Evolutionary conservation across 1,140 invertebrate genomes (phyloP).

Genomic region (Orchestia grillus): DNA sequence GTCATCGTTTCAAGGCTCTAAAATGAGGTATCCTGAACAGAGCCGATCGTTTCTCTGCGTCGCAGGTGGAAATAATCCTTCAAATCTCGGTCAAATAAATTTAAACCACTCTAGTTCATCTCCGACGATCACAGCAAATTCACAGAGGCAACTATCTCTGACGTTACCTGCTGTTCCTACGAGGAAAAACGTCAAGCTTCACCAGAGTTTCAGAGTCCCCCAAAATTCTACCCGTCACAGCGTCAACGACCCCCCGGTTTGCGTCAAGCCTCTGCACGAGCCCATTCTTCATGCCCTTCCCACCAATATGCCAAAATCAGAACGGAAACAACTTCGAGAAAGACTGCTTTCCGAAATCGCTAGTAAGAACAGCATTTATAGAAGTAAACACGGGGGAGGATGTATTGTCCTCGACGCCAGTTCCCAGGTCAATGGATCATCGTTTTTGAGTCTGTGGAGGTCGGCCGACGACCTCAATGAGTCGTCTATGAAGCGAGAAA

Average conservation of each 20-base stretch:
- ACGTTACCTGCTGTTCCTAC: slow-evolving; percentile 42
- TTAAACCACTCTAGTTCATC: neutral
- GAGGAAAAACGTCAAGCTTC: slow-evolving; percentile 24
- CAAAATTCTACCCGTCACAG: slow-evolving; percentile 22
- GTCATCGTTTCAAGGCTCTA: neutral
- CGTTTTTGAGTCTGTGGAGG: slow-evolving; percentile 34
- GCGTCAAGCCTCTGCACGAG: slow-evolving; percentile 20
- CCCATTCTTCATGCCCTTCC: slow-evolving; percentile 26
- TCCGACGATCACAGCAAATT: neutral
- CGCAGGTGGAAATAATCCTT: neutral
- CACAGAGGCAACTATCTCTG: neutral
- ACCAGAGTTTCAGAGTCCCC: neutral
- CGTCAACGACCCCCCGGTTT: neutral
- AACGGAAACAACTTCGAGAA: neutral
- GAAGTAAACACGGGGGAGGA: slow-evolving; percentile 32
- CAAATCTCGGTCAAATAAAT: neutral
- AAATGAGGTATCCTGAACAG: neutral
- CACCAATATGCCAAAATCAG: neutral
- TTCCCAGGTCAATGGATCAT: slow-evolving; percentile 17
- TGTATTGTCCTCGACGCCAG: slow-evolving; percentile 20
- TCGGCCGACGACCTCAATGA: neutral
- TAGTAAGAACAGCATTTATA: slow-evolving; percentile 27
- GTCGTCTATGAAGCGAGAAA: neutral
- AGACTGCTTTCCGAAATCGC: neutral
- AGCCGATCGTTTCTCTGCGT: neutral